A percentile compares a stretch with the other conserved stretches of the same genome.
Conservation (phyloP, 2,797 vertebrate species). For the Lophotriccus pileatus region DNA sequence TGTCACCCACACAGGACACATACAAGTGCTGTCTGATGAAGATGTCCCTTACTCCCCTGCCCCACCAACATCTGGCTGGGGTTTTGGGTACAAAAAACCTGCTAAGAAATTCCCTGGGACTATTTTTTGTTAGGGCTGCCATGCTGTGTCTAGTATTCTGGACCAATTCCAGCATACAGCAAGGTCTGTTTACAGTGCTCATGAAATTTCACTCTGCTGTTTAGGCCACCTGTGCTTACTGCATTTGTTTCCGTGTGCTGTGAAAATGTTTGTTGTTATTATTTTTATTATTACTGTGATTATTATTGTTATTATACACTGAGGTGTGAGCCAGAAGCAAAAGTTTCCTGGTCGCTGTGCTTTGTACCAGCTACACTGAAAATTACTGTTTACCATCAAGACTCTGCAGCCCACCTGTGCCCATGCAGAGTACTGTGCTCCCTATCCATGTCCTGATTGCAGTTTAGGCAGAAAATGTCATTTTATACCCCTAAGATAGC, state of each 20-base stretch:
- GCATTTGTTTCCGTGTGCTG: neutral
- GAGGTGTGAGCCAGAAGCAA: neutral
- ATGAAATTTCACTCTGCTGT: neutral
- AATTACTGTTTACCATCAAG: neutral
- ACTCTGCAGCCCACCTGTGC: neutral
- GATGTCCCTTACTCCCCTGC: neutral
- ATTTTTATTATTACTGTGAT: neutral
- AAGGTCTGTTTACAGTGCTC: neutral
- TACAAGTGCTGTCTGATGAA: neutral
- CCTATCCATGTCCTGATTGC: neutral
- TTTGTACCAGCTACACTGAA: neutral
- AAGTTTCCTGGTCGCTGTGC: neutral
- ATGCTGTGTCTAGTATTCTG: neutral
- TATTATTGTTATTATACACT: neutral
- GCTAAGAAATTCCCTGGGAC: neutral
- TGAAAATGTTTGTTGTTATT: neutral
- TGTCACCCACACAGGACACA: neutral
- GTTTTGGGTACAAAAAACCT: neutral
- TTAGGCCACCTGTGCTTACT: neutral
- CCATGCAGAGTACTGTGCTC: accelerated
- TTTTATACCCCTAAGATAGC: neutral
- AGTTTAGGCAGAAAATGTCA: neutral
- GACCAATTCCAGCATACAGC: accelerated
- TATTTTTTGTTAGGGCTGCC: neutral
- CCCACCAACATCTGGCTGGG: neutral